Base-by-base conservation (phyloP, 2,113 vertebrate genomes). In the Xenopus tropicalis region DNA sequence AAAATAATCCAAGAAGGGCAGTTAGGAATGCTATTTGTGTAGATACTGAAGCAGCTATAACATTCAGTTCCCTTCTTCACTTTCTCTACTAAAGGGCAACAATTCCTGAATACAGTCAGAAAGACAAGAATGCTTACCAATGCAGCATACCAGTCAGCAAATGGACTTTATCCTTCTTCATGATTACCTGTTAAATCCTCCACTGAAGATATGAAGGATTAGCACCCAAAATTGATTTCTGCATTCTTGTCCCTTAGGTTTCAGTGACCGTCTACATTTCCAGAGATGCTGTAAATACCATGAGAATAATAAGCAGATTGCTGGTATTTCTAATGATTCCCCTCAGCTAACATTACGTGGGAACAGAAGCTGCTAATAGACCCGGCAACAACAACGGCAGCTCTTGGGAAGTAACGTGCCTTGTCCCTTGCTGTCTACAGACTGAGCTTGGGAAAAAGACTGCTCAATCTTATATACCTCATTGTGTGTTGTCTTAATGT, bases 401-500 rank as follows among this genome's bases (percentile, higher is more conserved):
- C 10, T 23, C 20, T 9, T 65, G 10, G 20, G n/a, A 54, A 46
- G 57, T 19, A n/a, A 2, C 20, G 37, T 43, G 29, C 10, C 11
- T 19, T 46, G 25, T 21, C 17, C 24, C 63, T 19, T 65, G 63
- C 42, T 12, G 19, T 10, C 19, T 1, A 52, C 14, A 69, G 79
- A 77, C 37, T 80, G 86, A 84, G 74, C 69, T 46, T 74, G 70
- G 63, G 81, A 46, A 4, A 22, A 9, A 84, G 73, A 83, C 81
- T 1, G 61, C 72, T 83, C 58, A 85, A 78, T 78, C 85, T 85
- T 86, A 86, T 85, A 84, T 82, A 80, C 77, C 22, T 66, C 83
- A 85, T 83, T 82, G 84, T 86, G 85, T 79, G 77, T 81, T 83
- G 78, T 84, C 61, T 74, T 62, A 56, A 25, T 43, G 80, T 80